A percentile compares a stretch with the other conserved stretches of the same genome.
These are phyloP conservation scores for Holcopasites calliopsidis DNA, from an alignment of 1,140 invertebrate genomes.

Conservation along the genomic window DNA sequence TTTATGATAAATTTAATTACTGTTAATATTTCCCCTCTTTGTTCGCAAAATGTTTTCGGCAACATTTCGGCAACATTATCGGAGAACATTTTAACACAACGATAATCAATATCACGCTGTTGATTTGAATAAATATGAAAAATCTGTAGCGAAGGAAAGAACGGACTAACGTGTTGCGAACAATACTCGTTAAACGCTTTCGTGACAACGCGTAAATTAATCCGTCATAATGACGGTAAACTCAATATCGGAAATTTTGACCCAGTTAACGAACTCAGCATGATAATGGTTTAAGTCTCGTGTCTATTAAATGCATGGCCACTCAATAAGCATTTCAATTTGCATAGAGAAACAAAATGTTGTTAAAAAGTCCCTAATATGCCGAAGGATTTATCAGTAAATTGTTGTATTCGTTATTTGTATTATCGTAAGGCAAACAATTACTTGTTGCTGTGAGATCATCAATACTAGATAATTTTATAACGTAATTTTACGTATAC, in stretches of 20 bases:
- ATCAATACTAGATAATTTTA: too few relatives aligned
- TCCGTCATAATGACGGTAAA: conserved; percentile 11
- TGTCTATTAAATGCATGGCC: background rate
- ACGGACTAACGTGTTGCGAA: background rate
- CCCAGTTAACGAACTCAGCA: conserved; percentile 19
- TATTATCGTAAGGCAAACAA: too few relatives aligned
- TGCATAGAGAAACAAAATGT: background rate
- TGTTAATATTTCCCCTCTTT: too few relatives aligned
- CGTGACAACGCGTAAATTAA: background rate
- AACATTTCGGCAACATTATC: too few relatives aligned
- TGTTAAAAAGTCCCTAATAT: background rate
- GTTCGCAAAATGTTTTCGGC: too few relatives aligned
- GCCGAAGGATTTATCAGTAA: background rate
- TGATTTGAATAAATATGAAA: background rate
- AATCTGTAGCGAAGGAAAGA: background rate
- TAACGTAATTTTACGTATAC: too few relatives aligned
- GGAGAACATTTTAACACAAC: too few relatives aligned
- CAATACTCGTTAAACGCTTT: background rate
- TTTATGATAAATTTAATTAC: too few relatives aligned
- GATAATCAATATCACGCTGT: background rate
- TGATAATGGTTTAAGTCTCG: conserved; percentile 12
- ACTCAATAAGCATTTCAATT: background rate
- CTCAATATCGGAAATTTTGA: conserved; percentile 33
- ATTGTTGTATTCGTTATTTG: background rate
- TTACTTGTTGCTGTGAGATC: too few relatives aligned